These are phyloP conservation scores for Pterobdella sp. DNA, from an alignment of 2,888 invertebrate genomes.

Conservation along the genomic window DNA sequence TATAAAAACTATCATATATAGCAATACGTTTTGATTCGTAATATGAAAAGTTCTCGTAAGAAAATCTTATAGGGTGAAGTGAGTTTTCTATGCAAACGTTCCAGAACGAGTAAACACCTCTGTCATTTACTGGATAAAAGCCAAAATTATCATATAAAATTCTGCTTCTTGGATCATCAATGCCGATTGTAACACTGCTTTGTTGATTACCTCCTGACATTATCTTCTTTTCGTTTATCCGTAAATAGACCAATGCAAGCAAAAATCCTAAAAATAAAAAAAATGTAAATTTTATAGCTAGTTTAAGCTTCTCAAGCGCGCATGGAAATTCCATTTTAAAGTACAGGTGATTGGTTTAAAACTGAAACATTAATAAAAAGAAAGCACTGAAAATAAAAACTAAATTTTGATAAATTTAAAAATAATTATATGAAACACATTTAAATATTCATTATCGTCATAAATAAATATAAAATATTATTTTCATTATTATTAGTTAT, in stretches of 20 bases:
- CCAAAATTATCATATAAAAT: constrained; percentile 22
- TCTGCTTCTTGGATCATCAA: background rate
- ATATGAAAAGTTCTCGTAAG: constrained; percentile 9
- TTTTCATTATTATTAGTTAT: too few relatives aligned
- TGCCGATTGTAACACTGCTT: background rate
- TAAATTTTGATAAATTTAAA: too few relatives aligned
- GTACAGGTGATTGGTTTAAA: too few relatives aligned
- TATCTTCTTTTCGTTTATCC: background rate
- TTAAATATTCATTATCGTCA: too few relatives aligned
- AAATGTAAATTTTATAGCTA: background rate
- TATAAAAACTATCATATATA: constrained; percentile 31
- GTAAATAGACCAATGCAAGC: background rate
- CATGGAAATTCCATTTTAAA: too few relatives aligned
- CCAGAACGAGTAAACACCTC: constrained; percentile 33
- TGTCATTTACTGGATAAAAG: constrained; percentile 33
- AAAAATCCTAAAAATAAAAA: background rate
- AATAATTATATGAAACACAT: too few relatives aligned
- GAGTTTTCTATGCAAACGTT: constrained; percentile 32
- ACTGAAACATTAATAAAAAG: too few relatives aligned
- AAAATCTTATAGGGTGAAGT: background rate
- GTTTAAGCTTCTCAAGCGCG: too few relatives aligned
- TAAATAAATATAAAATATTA: too few relatives aligned
- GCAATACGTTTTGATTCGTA: constrained; percentile 32
- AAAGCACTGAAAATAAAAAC: too few relatives aligned
- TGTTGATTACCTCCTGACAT: background rate